Evolutionary conservation across 2,113 vertebrate species (phyloP).

Genomic region (Murina feae): DNA sequence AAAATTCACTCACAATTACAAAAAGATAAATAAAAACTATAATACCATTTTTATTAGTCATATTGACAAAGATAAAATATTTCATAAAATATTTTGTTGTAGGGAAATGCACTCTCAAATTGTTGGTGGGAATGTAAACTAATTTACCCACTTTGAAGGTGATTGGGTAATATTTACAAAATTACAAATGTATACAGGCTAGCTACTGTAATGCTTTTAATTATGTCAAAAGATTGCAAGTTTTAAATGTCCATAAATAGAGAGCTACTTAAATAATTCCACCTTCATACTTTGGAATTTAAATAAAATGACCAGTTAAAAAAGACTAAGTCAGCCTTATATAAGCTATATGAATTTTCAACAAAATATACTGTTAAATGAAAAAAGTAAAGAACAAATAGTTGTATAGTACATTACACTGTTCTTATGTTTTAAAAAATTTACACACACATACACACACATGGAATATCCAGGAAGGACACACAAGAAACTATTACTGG

Average conservation of each 20-base stretch:
- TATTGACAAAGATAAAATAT: background rate
- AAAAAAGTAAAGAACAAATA: background rate
- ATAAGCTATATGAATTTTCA: background rate
- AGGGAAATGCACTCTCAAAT: background rate
- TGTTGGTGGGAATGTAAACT: background rate
- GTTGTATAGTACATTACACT: background rate
- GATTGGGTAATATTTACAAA: background rate
- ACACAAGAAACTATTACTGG: background rate
- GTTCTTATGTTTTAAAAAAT: background rate
- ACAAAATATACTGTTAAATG: background rate
- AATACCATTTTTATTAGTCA: background rate
- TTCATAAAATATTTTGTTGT: background rate
- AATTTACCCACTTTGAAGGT: background rate
- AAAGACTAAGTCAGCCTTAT: background rate
- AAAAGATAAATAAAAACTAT: conserved; percentile 3
- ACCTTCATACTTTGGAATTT: background rate
- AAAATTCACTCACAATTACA: background rate
- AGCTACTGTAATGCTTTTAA: background rate
- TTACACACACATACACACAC: background rate
- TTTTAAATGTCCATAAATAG: background rate
- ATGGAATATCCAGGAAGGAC: background rate
- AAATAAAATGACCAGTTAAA: background rate
- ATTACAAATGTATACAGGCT: background rate
- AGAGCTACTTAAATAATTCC: background rate
- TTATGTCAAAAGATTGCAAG: background rate